Base-by-base conservation (phyloP, 53 echinoderm and acorn worm species). In the Crossaster papposus region DNA sequence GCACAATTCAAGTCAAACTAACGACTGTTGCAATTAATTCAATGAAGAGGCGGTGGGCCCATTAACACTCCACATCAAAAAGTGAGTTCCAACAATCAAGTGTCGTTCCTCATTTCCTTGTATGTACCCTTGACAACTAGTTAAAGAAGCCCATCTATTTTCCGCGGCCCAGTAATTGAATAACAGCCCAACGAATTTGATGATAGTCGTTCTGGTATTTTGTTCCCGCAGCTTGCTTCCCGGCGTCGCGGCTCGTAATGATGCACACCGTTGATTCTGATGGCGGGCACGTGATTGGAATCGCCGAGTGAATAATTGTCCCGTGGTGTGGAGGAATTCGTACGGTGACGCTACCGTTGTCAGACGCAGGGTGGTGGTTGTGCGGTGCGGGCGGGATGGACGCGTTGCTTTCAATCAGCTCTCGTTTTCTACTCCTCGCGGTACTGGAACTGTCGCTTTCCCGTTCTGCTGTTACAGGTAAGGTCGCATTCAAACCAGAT, bases 381-480 rank as follows among this genome's bases (percentile, higher is more conserved):
- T n/a, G n/a, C n/a, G n/a, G 23, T 22, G 6, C 7, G 30, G 29
- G 14, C 71, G 14, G 29, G 71, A 71, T 71, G 71, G 71, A 71
- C 29, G 71, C 13, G 13, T 71, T 20, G 17, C 17, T 58, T 58
- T 18, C 58, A 4, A 18, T 2, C 29, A 12, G 70, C 14, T 12
- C 20, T 20, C 76, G 76, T 2, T 76, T 20, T 36, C 35, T 76
- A 37, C 76, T 76, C 12, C 38, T 76, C 22, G 36, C 35, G 3
- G 37, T 76, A 4, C 35, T 76, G 1, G 35, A 76, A 20, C 11
- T 76, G 22, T 76, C 76, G 2, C 31, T 76, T 20, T 34, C 36
- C 14, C 76, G 31, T 14, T 36, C 76, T 30, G 76, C 36, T 17
- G 14, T 76, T 29, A 76, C 76, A 76, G 76, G 76, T 76, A 76